Evolutionary conservation across 2,888 invertebrate species (phyloP).

Genomic region (Pollenia labialis): DNA sequence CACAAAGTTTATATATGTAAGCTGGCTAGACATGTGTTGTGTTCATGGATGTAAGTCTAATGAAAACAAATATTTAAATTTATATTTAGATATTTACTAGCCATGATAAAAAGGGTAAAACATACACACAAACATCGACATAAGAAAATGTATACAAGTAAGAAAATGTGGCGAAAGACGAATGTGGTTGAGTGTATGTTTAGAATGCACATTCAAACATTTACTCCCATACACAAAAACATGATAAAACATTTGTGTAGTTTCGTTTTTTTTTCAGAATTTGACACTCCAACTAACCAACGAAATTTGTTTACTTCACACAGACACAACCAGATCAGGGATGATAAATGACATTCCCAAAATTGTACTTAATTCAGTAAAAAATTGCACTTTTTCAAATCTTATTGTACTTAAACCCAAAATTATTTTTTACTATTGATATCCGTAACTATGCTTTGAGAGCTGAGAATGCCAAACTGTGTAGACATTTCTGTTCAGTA

Average conservation of each 20-base stretch:
- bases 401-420: no score
- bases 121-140: neutral
- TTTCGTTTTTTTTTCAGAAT: slow-evolving; percentile 2
- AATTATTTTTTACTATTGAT: no score
- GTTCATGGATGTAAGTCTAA: slow-evolving; percentile 11
- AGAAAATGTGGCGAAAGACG: neutral
- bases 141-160: neutral
- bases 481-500: no score
- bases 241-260: slow-evolving; percentile 6
- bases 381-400: no score
- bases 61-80: slow-evolving; percentile 36
- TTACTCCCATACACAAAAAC: neutral
- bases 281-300: slow-evolving; percentile 31
- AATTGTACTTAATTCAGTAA: no score
- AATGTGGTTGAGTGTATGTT: slow-evolving; percentile 8
- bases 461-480: no score
- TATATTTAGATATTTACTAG: slow-evolving; percentile 40
- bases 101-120: slow-evolving; percentile 8
- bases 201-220: slow-evolving; percentile 6
- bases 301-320: neutral
- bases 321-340: neutral
- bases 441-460: no score
- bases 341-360: no score
- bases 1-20: neutral
- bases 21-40: neutral